These are phyloP conservation scores for Dilophus febrilis DNA, from an alignment of 2,888 invertebrate species.

Conservation along the genomic window DNA sequence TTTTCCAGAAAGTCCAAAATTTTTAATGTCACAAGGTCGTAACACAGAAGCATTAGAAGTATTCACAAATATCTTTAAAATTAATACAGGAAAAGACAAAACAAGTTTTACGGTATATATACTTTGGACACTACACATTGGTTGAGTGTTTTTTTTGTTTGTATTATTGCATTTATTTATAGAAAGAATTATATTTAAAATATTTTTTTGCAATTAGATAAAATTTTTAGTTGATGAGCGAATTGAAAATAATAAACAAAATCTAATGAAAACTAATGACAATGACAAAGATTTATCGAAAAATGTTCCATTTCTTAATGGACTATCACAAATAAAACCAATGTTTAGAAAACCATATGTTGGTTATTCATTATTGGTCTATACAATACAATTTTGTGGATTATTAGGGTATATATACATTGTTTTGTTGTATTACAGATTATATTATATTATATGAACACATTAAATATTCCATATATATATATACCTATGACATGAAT, in stretches of 20 bases:
- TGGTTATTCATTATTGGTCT: slow-evolving; percentile 41
- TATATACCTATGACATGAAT: neutral
- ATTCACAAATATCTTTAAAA: slow-evolving; percentile 42
- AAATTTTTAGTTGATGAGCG: neutral
- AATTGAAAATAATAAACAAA: neutral
- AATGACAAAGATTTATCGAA: neutral
- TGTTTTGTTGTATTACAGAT: too few relatives aligned
- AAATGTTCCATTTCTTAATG: slow-evolving; percentile 22
- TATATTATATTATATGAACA: neutral
- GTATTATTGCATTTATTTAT: neutral
- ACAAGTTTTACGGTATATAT: slow-evolving; percentile 51
- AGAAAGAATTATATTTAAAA: neutral
- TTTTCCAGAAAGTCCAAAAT: slow-evolving; percentile 65
- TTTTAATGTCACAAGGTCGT: slow-evolving; percentile 49
- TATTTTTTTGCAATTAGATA: neutral
- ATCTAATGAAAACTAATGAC: neutral
- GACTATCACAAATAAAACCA: slow-evolving; percentile 43
- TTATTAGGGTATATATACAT: slow-evolving; percentile 41
- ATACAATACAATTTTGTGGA: slow-evolving; percentile 44
- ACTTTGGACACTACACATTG: neutral
- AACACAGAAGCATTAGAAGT: slow-evolving; percentile 47
- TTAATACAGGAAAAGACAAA: slow-evolving; percentile 44
- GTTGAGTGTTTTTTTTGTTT: neutral
- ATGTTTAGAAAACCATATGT: slow-evolving; percentile 45
- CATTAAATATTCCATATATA: neutral